A percentile compares a stretch with the other conserved stretches of the same genome.
These are phyloP conservation scores for Hydractinia symbiolongicarpus DNA, from an alignment of 30 jellyfish, hydroid and myxozoan species.

Conservation along the genomic window DNA sequence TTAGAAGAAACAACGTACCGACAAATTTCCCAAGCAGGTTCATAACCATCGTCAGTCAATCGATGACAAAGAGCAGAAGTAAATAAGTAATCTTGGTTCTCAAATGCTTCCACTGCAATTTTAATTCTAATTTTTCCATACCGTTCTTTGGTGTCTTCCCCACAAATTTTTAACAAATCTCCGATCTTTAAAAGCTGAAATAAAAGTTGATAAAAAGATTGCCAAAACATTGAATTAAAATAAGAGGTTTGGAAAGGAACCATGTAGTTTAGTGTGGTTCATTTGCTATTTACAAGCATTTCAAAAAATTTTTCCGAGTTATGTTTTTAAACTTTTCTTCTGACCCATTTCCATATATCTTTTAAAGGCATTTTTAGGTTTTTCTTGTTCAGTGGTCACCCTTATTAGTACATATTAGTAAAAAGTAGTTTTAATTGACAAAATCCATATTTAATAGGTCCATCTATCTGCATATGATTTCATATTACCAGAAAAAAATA, in stretches of 20 bases:
- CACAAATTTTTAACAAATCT: slow-evolving; percentile 51
- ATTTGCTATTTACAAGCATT: too few species aligned
- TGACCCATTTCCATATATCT: too few species aligned
- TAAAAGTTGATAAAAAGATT: background rate
- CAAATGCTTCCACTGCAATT: slow-evolving; percentile 74
- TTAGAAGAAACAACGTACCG: slow-evolving; percentile 30
- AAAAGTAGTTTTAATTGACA: too few species aligned
- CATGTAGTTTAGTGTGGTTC: background rate
- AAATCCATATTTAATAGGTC: too few species aligned
- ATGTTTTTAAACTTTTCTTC: too few species aligned
- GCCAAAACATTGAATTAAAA: background rate
- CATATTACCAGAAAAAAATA: too few species aligned
- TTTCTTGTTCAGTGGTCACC: too few species aligned
- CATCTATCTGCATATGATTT: too few species aligned
- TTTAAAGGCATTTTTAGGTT: too few species aligned
- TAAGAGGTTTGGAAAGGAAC: background rate
- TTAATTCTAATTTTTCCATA: slow-evolving; percentile 55
- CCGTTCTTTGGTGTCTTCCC: slow-evolving; percentile 56
- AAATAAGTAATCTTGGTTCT: slow-evolving; percentile 50
- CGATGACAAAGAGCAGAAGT: slow-evolving; percentile 56
- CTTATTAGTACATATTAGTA: too few species aligned
- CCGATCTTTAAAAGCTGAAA: slow-evolving; percentile 57
- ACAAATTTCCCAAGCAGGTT: slow-evolving; percentile 83
- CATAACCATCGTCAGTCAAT: slow-evolving; percentile 44
- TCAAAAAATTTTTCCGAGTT: too few species aligned